phyloP scores from a whole-genome alignment of 2,113 vertebrate species.

The Pungitius pungitius region DNA sequence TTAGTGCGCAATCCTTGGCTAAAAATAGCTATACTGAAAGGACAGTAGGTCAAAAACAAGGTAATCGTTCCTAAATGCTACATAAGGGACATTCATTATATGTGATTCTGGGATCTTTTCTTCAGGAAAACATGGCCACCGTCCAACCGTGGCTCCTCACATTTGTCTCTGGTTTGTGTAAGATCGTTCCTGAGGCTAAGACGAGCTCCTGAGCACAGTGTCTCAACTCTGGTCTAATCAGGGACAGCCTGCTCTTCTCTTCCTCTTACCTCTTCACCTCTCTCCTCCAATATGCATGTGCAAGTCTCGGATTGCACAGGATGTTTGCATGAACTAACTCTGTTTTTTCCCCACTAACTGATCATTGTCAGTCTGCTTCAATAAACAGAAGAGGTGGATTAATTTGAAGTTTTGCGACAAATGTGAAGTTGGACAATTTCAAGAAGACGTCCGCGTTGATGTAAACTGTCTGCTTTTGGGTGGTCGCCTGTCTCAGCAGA shows the following conservation, averaged over 20 bases:
- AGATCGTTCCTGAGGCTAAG: slow-evolving; percentile 41
- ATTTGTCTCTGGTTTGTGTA: slow-evolving; percentile 50
- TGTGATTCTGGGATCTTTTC: slow-evolving; percentile 5
- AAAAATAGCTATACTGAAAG: not conserved
- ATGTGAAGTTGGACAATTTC: not conserved
- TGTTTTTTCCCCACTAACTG: not conserved
- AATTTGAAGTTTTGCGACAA: not conserved
- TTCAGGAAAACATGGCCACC: slow-evolving; percentile 37
- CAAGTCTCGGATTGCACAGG: slow-evolving; percentile 4
- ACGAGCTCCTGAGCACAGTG: slow-evolving; percentile 23
- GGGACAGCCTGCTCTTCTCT: slow-evolving; percentile 38
- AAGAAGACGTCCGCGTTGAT: not conserved
- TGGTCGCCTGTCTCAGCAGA: slow-evolving; percentile 44
- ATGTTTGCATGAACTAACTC: not conserved
- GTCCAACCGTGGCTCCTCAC: slow-evolving; percentile 24
- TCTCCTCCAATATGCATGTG: not conserved
- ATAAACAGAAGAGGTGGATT: slow-evolving; percentile 32
- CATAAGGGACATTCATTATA: not conserved
- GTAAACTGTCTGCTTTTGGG: slow-evolving; percentile 21
- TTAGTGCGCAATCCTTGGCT: not conserved
- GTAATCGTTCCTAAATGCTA: not conserved
- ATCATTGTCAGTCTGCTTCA: slow-evolving; percentile 2
- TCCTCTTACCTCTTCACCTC: slow-evolving; percentile 15
- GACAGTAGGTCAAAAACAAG: not conserved
- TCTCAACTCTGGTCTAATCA: slow-evolving; percentile 47